These are phyloP conservation scores for Porphyrio hochstetteri DNA, from an alignment of 2,113 vertebrate genomes.

Conservation along the genomic window DNA sequence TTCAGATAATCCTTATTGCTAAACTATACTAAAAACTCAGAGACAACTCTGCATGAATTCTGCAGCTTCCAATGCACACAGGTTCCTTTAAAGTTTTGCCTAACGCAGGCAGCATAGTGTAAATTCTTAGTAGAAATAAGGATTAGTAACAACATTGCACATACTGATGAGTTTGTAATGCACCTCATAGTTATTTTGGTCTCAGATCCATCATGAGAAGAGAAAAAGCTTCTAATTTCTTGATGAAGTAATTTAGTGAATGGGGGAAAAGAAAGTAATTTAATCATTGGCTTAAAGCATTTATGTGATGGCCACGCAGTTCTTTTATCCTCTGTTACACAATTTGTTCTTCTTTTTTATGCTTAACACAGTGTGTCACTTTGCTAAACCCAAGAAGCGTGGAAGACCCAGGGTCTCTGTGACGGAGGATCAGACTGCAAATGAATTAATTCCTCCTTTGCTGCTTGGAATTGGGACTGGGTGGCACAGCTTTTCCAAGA, in stretches of 20 bases:
- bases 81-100: neutral
- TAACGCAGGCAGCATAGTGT: neutral
- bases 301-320: neutral
- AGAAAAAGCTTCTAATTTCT: conserved; percentile 19
- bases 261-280: neutral
- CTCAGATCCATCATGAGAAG: neutral
- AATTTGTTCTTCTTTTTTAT: neutral
- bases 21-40: neutral
- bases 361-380: neutral
- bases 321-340: conserved; percentile 25
- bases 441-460: conserved; percentile 9
- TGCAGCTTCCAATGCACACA: neutral
- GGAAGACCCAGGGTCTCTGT: neutral
- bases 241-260: conserved; percentile 36
- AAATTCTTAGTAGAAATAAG: neutral
- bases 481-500: neutral
- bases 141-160: neutral
- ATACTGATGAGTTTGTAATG: neutral
- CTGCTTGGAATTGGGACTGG: neutral
- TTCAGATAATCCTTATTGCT: neutral
- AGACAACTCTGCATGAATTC: neutral
- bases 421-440: neutral
- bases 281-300: conserved; percentile 24
- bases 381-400: neutral
- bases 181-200: conserved; percentile 10